Conservation (phyloP, 2,888 invertebrate species). For the Hydrotaea diabolus region DNA sequence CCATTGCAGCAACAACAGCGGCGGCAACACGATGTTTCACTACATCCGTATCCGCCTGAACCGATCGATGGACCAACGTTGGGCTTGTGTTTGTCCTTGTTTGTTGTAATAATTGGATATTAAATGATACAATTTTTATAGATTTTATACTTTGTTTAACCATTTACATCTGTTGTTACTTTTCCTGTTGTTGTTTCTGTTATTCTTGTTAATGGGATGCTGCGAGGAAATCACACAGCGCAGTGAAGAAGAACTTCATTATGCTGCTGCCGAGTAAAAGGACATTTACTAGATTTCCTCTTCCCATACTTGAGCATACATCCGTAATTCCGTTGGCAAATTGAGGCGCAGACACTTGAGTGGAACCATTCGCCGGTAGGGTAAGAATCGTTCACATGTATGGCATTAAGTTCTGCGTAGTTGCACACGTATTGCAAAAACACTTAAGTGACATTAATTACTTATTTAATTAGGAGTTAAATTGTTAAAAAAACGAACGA, state of each 20-base stretch:
- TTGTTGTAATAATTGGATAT: conserved; percentile 48
- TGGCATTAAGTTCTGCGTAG: not conserved
- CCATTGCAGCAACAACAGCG: not conserved
- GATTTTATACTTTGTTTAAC: conserved; percentile 42
- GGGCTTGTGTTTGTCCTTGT: not conserved
- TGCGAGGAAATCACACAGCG: not conserved
- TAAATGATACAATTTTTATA: conserved; percentile 37
- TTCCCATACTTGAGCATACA: no score
- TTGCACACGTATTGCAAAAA: conserved; percentile 2
- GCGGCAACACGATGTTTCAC: conserved; percentile 8
- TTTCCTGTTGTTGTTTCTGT: not conserved
- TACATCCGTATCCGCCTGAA: not conserved
- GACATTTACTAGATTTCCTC: not conserved
- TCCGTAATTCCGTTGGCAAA: not conserved
- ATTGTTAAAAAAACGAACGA: conserved; percentile 2
- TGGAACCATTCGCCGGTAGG: not conserved
- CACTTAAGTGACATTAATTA: conserved; percentile 40
- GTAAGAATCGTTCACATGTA: not conserved
- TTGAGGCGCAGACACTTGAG: not conserved
- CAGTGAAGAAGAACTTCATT: conserved; percentile 1
- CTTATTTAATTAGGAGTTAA: conserved; percentile 51
- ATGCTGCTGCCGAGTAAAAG: not conserved
- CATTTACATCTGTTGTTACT: conserved; percentile 23
- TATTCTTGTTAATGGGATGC: conserved; percentile 2
- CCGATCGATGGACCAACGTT: not conserved